phyloP scores from a whole-genome alignment of 2,888 invertebrate species.

The Sphaerolaimus hirsutus region DNA sequence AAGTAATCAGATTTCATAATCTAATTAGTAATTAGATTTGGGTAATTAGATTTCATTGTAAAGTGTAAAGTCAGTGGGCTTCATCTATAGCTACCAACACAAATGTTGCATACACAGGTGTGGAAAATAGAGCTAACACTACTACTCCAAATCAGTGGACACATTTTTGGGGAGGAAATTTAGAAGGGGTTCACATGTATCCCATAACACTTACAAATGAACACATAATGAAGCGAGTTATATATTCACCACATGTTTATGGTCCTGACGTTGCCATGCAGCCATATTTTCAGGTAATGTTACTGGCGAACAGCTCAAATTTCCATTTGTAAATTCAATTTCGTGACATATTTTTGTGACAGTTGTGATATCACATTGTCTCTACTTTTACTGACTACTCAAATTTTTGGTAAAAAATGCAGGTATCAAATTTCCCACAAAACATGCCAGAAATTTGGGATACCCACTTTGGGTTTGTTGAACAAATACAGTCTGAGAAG shows the following conservation, averaged over 20 bases:
- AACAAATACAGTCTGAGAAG: neutral
- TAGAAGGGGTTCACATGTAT: conserved; percentile 1
- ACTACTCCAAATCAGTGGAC: neutral
- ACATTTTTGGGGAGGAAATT: conserved; percentile 4
- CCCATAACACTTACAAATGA: neutral
- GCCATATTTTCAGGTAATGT: conserved; percentile 3
- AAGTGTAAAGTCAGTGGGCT: no score
- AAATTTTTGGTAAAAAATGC: neutral
- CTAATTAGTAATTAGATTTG: no score
- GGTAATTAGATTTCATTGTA: no score
- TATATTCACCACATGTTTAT: conserved; percentile 6
- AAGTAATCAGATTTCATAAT: no score
- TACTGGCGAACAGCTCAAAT: no score
- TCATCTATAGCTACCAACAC: no score
- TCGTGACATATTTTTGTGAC: no score
- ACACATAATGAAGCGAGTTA: conserved; percentile 2
- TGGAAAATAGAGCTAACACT: neutral
- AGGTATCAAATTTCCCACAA: conserved; percentile 1
- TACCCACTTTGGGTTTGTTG: conserved; percentile 5
- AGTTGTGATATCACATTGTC: no score
- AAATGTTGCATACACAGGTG: no score
- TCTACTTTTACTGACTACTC: no score
- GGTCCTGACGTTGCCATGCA: conserved; percentile 3
- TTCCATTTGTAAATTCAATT: no score
- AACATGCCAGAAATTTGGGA: conserved; percentile 5